Evolutionary conservation across 92 coral and sea anemone species (phyloP), one percentile per base, ranked within the genome.

Genomic region (Porites rus): DNA sequence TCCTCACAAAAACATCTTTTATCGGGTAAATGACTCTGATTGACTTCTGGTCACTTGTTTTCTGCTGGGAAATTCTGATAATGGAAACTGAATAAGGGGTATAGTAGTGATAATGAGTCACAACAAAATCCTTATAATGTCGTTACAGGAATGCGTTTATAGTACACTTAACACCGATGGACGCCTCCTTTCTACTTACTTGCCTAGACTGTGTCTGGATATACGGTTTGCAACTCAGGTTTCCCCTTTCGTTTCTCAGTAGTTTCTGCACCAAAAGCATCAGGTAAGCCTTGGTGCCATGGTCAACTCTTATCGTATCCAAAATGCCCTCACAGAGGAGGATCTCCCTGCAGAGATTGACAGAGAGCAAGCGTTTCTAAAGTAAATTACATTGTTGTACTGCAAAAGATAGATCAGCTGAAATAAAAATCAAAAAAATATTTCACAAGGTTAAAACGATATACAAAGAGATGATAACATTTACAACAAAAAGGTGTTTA

Each of bases 221-320:
- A 71, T 91, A 91, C 0, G 94, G 94, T 72, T 91, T 88, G 74
- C 94, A 88, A 11, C 86, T 61, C 77, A 62, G 69, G 74, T 89
- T 89, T 25, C 83, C 77, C 65, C 94, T 70, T 25, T 75, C 64
- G 80, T 76, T 83, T 83, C 83, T 78, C 14, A 91, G 25, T 25
- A 83, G 80, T 54, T 88, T 80, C 70, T 91, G 94, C 18, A 79
- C 90, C 79, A 84, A 91, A 50, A 91, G 89, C 89, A 88, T 91
- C 63, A 91, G 72, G 70, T 90, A 88, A 31, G 89, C 86, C 70
- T 91, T 92, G 46, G 89, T 79, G 64, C 92, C 94, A 88, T 91
- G 94, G 52, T 91, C 90, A 20, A 88, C 92, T 75, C 87, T 72
- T 2, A 91, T 84, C 90, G 80, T 91, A 38, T 91, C 94, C 91